Conservation (phyloP, 2,797 vertebrate species). For the Acanthis flammea region DNA sequence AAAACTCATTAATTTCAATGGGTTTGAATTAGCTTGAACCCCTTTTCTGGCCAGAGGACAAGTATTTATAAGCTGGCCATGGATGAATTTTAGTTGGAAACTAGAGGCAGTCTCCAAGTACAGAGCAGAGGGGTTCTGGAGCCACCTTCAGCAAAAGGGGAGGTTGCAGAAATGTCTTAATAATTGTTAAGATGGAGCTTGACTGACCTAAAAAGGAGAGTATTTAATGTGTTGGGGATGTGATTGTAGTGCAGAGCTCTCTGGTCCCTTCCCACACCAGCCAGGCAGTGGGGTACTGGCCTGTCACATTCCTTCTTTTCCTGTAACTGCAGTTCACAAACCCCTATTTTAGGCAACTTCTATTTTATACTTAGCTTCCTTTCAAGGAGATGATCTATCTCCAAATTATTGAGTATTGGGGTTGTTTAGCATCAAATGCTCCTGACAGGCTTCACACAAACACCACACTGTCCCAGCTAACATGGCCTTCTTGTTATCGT, state of each 20-base stretch:
- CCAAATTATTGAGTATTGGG: background rate
- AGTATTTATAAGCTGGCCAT: constrained; percentile 26
- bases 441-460: background rate
- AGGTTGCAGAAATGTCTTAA: background rate
- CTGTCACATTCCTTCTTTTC: background rate
- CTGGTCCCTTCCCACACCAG: background rate
- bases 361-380: background rate
- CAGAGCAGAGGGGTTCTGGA: background rate
- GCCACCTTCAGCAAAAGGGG: background rate
- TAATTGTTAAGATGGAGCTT: background rate
- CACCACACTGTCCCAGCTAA: background rate
- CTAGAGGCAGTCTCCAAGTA: background rate
- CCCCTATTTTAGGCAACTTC: constrained; percentile 1
- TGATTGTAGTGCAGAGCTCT: background rate
- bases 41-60: constrained; percentile 34
- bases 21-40: constrained; percentile 46
- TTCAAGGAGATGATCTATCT: background rate
- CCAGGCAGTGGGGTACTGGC: background rate
- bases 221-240: background rate
- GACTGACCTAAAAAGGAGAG: background rate
- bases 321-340: background rate
- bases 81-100: constrained; percentile 30
- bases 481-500: background rate
- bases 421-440: background rate
- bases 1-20: constrained; percentile 50